These are phyloP conservation scores for Semicossyphus pulcher DNA, from an alignment of 2,113 vertebrate species.

Conservation along the genomic window DNA sequence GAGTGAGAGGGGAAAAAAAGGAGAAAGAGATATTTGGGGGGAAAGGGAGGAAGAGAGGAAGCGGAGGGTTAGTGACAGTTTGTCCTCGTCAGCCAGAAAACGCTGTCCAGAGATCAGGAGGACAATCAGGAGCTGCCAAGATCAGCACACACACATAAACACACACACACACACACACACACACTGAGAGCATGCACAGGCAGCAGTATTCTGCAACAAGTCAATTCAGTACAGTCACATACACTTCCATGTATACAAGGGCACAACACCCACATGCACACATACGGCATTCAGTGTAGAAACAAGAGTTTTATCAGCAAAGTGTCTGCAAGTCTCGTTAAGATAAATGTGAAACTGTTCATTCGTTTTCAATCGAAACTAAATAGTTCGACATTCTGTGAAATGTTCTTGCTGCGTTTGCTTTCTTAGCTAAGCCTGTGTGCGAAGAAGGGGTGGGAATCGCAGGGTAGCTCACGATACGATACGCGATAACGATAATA, in stretches of 20 bases:
- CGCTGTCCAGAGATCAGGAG: conserved; percentile 64
- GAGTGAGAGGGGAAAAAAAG: not conserved
- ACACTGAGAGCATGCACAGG: conserved; percentile 32
- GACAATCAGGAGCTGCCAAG: conserved; percentile 61
- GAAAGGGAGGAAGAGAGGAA: conserved; percentile 55
- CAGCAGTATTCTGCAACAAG: not conserved
- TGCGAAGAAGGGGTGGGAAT: no score
- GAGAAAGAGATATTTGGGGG: conserved; percentile 13
- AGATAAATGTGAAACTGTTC: not conserved
- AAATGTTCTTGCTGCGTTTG: not conserved
- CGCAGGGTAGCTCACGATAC: no score
- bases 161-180: conserved; percentile 31
- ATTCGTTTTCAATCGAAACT: not conserved
- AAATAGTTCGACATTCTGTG: not conserved
- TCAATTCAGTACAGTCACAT: not conserved
- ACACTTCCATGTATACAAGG: not conserved
- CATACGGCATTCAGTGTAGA: not conserved
- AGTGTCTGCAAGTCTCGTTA: conserved; percentile 30
- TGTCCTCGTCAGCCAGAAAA: conserved; percentile 72
- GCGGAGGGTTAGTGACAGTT: conserved; percentile 79
- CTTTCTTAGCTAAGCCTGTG: not conserved
- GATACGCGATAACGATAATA: no score
- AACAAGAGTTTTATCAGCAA: not conserved
- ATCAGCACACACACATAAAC: conserved; percentile 46
- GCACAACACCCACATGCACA: conserved; percentile 4